Evolutionary conservation across 2,888 invertebrate species (phyloP), one percentile per base, ranked within the genome.

Genomic region (Erebia palarica): DNA sequence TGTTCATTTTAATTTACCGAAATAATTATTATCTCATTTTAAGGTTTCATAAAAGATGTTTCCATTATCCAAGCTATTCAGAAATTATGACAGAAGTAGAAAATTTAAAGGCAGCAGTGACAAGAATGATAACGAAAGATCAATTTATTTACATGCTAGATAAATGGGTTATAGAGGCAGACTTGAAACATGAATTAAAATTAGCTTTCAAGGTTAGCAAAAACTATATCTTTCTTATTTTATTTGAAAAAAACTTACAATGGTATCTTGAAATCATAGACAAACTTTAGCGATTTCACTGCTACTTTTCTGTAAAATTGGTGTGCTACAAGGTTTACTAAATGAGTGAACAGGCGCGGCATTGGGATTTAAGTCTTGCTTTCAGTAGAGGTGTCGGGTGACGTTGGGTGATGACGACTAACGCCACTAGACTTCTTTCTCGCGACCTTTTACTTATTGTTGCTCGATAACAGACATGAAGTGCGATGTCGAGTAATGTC

Each of bases 31-130:
- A n/a, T 7, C 44, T 66, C 16, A 9, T 59, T 65, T 81, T 76
- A 75, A 92, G 92, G 78, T 88, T 83, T 76, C 92, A 91, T 79
- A 86, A 84, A 81, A 83, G 92, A 82, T 80, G 77, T 78, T 92
- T 88, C 77, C 78, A 82, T 44, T 90, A 90, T 70, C 92, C 92
- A 27, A 82, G 75, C 47, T 92, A 91, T 79, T 83, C 77, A 16
- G 88, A 90, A 80, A 83, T 92, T 65, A 91, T 92, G 90, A 78
- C 13, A 13, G 82, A 85, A 77, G 86, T 80, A 5, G 92, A 92
- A 79, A 77, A 79, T 53, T 79, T 92, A 61, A 83, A 87, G 78
- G 87, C 86, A 53, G 86, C 81, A 57, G 65, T 76, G 8, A 78
- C 80, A 51, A 84, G 86, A 81, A 75, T 88, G 76, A 71, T 92